A percentile compares a stretch with the other conserved stretches of the same genome.
These are phyloP conservation scores for Andrena bicolor DNA, from an alignment of 2,888 invertebrate species.

Conservation along the genomic window DNA sequence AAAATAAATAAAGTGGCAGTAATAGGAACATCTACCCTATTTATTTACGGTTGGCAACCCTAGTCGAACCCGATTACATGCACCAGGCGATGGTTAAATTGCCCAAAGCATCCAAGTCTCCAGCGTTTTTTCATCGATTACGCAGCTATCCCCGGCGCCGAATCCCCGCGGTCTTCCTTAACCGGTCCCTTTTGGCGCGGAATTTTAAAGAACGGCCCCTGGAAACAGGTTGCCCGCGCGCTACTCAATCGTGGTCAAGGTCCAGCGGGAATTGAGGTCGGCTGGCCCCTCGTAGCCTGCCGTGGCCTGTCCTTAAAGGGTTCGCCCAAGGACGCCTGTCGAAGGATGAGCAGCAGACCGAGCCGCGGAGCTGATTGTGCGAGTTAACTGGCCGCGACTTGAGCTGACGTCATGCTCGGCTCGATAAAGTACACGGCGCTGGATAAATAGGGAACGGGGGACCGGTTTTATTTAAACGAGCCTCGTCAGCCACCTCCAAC, in stretches of 20 bases:
- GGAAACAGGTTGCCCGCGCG: slow-evolving; percentile 60
- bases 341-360: slow-evolving; percentile 54
- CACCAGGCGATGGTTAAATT: too few species aligned
- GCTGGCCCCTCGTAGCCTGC: slow-evolving; percentile 28
- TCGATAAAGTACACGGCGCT: slow-evolving; percentile 32
- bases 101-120: too few species aligned
- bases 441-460: slow-evolving; percentile 32
- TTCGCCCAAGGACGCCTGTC: slow-evolving; percentile 66
- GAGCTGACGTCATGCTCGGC: slow-evolving; percentile 37
- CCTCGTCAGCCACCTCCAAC: background rate
- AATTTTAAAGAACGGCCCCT: slow-evolving; percentile 46
- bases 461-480: slow-evolving; percentile 49
- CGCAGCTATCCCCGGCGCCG: background rate
- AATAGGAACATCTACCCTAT: too few species aligned
- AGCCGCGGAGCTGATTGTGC: slow-evolving; percentile 21
- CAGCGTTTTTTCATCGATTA: too few species aligned
- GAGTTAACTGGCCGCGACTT: background rate
- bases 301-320: slow-evolving; percentile 73
- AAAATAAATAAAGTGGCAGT: too few species aligned
- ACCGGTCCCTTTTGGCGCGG: slow-evolving; percentile 23
- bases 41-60: too few species aligned
- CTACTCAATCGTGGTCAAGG: slow-evolving; percentile 79
- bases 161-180: slow-evolving; percentile 26
- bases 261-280: slow-evolving; percentile 72
- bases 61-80: too few species aligned